Evolutionary conservation across 2,797 vertebrate genomes (phyloP), one percentile per base, ranked within the genome.

Genomic region (Lepidocolaptes lacrymiger): DNA sequence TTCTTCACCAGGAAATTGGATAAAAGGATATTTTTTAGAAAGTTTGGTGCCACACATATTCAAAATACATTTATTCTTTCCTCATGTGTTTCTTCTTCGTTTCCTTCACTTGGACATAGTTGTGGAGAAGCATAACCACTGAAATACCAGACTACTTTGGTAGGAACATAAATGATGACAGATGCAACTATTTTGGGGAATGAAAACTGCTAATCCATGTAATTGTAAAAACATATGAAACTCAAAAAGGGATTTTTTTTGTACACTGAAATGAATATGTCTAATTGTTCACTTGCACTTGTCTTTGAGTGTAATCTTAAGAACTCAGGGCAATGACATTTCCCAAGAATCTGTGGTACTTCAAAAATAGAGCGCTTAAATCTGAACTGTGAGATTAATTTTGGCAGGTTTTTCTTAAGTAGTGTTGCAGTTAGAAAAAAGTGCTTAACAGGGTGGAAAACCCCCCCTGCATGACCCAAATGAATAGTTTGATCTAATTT

Each of bases 31-130:
- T 83, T 95, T 92, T 90, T 93, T 77, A 77, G 26, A 86, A 88
- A 43, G 7, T 16, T 87, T 13, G 90, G 72, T 49, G n/a, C 44
- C 91, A 91, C 82, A 93, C 79, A 62, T 92, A 73, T 90, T 91
- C 69, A 88, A 91, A 95, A 90, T 93, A 59, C 8, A 48, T 78
- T 87, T 93, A 36, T 85, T 63, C 44, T 75, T 92, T 79, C 62
- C 68, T 92, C 85, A 80, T 95, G 78, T 96, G 72, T 93, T 97
- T 97, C 79, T 97, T 96, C 67, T 96, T 90, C 30, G n/a, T 26
- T 88, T 95, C 66, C 91, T 96, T 91, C 52, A n/a, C 59, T 97
- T 49, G 21, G 91, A 95, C 95, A 95, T 96, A 94, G 58, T 49
- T 95, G 73, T 88, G 96, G 96, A 96, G 96, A 96, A 96, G 63